These are phyloP conservation scores for Papio anubis DNA, from an alignment of 2,113 vertebrate genomes.

Conservation along the genomic window DNA sequence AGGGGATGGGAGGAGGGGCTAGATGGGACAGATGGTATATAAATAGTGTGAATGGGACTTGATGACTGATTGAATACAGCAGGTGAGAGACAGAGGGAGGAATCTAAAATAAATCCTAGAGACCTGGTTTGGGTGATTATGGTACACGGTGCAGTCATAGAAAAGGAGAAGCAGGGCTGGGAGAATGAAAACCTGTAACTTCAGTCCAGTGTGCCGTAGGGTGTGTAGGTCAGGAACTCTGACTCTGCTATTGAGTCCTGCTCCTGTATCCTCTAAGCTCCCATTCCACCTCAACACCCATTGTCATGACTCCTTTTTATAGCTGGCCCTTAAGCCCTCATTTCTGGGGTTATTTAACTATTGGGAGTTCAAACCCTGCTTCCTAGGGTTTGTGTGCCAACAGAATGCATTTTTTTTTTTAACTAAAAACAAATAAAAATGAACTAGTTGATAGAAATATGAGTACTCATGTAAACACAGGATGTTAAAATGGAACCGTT, in stretches of 20 bases:
- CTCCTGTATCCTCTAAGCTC: neutral
- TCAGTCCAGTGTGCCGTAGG: neutral
- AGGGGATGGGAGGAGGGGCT: neutral
- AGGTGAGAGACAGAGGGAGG: neutral
- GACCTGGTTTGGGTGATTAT: neutral
- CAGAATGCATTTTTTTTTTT: neutral
- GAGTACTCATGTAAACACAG: neutral
- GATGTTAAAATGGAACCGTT: neutral
- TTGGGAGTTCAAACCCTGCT: neutral
- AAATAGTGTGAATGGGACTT: constrained; percentile 30
- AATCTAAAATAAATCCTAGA: neutral
- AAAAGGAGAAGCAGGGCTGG: neutral
- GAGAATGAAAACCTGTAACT: neutral
- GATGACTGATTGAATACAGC: neutral
- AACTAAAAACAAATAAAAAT: neutral
- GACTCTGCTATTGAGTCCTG: neutral
- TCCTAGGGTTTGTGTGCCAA: neutral
- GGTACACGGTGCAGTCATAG: neutral
- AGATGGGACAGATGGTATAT: neutral
- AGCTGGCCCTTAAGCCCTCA: neutral
- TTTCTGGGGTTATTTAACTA: neutral
- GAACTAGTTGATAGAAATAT: neutral
- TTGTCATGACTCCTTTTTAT: neutral
- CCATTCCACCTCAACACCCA: too few relatives aligned
- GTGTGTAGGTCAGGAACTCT: neutral